These are phyloP conservation scores for Neotoxoptera formosana DNA, from an alignment of 1,140 invertebrate species.

Conservation along the genomic window DNA sequence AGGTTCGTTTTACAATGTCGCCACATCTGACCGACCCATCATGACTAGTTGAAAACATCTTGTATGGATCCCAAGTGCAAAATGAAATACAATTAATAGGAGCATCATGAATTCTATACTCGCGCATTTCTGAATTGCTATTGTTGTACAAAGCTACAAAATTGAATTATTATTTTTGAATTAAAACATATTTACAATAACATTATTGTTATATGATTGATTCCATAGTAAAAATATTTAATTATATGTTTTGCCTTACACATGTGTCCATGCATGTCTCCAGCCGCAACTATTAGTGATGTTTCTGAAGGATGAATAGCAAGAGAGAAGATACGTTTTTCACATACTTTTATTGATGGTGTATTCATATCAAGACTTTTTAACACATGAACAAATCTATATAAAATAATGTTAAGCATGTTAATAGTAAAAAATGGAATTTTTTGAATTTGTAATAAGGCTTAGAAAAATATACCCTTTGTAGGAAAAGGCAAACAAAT, in stretches of 20 bases:
- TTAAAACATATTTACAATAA: background rate
- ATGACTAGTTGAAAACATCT: conserved; percentile 61
- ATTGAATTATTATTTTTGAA: background rate
- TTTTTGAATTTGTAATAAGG: background rate
- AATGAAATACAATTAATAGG: conserved; percentile 61
- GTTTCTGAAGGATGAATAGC: conserved; percentile 60
- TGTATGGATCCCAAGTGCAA: conserved; percentile 55
- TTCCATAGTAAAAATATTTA: background rate
- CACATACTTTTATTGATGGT: conserved; percentile 57
- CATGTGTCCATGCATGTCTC: conserved; percentile 60
- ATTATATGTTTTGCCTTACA: conserved; percentile 49
- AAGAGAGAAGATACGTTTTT: conserved; percentile 59
- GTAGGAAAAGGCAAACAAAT: background rate
- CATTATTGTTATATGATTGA: background rate
- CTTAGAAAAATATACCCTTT: too few relatives aligned
- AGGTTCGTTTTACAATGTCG: conserved; percentile 58
- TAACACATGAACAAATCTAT: conserved; percentile 52
- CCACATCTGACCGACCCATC: conserved; percentile 60
- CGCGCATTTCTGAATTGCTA: conserved; percentile 35
- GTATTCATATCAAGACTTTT: conserved; percentile 28
- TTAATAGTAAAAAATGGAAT: background rate
- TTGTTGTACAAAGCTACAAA: conserved; percentile 60
- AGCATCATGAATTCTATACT: conserved; percentile 58
- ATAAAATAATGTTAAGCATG: background rate
- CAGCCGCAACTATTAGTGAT: conserved; percentile 59